Conservation (phyloP, 1,140 invertebrate genomes). For the Proctacanthus coquilletti region DNA sequence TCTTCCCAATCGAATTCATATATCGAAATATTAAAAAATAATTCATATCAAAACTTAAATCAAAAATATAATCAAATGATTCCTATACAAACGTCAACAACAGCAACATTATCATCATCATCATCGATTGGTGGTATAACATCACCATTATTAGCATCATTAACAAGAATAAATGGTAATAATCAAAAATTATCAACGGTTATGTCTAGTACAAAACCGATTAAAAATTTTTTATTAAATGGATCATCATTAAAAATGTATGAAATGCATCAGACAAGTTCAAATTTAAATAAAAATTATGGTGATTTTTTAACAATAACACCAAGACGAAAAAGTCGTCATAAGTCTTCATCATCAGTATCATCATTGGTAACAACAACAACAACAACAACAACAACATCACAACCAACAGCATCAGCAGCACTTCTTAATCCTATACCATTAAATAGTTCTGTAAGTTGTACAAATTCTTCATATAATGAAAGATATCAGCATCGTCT, state of each 20-base stretch:
- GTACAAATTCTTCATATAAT: too few species aligned
- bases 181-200: too few species aligned
- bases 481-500: conserved; percentile 12
- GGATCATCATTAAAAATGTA: background rate
- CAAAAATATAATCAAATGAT: background rate
- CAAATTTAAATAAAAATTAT: conserved; percentile 12
- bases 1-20: conserved; percentile 16
- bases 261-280: background rate
- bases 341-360: too few species aligned
- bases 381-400: conserved; percentile 11
- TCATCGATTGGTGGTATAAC: background rate
- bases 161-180: too few species aligned
- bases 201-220: too few species aligned
- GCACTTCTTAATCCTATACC: too few species aligned
- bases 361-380: conserved; percentile 13
- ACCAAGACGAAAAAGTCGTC: conserved; percentile 12
- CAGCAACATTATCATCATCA: background rate
- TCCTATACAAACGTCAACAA: background rate
- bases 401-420: conserved; percentile 2
- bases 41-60: conserved; percentile 5
- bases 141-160: too few species aligned
- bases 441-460: too few species aligned
- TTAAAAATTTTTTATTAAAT: background rate
- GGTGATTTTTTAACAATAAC: conserved; percentile 14
- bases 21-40: conserved; percentile 16